phyloP scores from a whole-genome alignment of 2,113 vertebrate species.

The Pelobates fuscus region DNA sequence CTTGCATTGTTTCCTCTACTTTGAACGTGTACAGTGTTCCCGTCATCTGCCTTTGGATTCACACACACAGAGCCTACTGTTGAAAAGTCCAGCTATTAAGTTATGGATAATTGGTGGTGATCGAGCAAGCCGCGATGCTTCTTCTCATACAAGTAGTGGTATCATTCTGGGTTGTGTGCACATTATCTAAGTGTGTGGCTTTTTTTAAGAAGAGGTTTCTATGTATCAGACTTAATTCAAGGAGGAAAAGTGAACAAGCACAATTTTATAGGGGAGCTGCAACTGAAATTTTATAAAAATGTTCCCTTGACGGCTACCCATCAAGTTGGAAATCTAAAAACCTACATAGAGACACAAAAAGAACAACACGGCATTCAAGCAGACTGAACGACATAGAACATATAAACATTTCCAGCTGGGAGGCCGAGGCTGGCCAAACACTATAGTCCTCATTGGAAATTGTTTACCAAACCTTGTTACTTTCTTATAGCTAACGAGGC shows the following conservation, averaged over 20 bases:
- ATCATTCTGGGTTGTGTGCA: conserved; percentile 9
- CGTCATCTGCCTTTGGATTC: conserved; percentile 12
- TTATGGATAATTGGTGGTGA: conserved; percentile 27
- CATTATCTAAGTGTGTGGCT: conserved; percentile 29
- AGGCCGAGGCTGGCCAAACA: too few relatives aligned
- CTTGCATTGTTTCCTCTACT: conserved; percentile 16
- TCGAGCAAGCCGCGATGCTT: conserved; percentile 19
- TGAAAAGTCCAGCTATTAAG: neutral
- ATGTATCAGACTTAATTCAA: conserved; percentile 22
- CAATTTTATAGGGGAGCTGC: conserved; percentile 4
- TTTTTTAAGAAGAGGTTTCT: conserved; percentile 13
- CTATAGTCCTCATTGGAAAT: too few relatives aligned
- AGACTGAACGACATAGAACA: too few relatives aligned
- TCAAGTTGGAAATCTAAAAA: too few relatives aligned
- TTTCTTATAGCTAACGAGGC: neutral
- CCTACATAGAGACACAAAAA: too few relatives aligned
- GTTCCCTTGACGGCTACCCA: too few relatives aligned
- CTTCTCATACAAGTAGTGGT: conserved; percentile 17
- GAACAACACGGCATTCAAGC: too few relatives aligned
- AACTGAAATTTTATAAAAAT: too few relatives aligned
- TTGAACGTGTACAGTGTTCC: conserved; percentile 20
- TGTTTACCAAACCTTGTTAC: neutral
- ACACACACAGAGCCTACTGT: conserved; percentile 20
- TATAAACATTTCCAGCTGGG: too few relatives aligned
- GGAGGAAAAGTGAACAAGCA: neutral